Conservation (phyloP, 1,140 invertebrate genomes). For the Heterodera carotae region DNA sequence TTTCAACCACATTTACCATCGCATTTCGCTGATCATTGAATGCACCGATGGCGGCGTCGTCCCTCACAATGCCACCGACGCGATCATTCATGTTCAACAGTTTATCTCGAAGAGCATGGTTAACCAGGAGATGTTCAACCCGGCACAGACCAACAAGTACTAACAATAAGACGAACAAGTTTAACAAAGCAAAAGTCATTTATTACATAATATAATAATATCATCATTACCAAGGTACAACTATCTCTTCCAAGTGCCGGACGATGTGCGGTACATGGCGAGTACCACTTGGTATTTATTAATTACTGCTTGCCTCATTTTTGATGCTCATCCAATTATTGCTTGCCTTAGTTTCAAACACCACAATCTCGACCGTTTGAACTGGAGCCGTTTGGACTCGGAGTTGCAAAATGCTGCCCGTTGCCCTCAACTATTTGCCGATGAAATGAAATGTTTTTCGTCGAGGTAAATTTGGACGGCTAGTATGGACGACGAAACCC, state of each 20-base stretch:
- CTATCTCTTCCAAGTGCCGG: constrained; percentile 66
- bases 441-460: constrained; percentile 60
- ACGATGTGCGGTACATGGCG: constrained; percentile 49
- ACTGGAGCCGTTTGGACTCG: constrained; percentile 55
- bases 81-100: constrained; percentile 43
- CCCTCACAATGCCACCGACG: constrained; percentile 3
- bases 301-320: constrained; percentile 9
- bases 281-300: constrained; percentile 48
- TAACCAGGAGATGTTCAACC: constrained; percentile 32
- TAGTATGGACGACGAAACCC: too few relatives aligned
- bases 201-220: too few relatives aligned
- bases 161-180: neutral
- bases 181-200: neutral
- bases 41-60: constrained; percentile 7
- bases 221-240: constrained; percentile 40
- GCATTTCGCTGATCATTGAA: constrained; percentile 52
- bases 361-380: constrained; percentile 59
- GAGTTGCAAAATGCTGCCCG: constrained; percentile 37
- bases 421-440: constrained; percentile 41
- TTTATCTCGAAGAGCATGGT: constrained; percentile 44
- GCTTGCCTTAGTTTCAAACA: constrained; percentile 51
- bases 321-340: constrained; percentile 1
- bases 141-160: constrained; percentile 21
- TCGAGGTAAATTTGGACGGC: constrained; percentile 35
- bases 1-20: constrained; percentile 77